These are phyloP conservation scores for Okapia johnstoni DNA, from an alignment of 2,113 vertebrate species.

Conservation along the genomic window DNA sequence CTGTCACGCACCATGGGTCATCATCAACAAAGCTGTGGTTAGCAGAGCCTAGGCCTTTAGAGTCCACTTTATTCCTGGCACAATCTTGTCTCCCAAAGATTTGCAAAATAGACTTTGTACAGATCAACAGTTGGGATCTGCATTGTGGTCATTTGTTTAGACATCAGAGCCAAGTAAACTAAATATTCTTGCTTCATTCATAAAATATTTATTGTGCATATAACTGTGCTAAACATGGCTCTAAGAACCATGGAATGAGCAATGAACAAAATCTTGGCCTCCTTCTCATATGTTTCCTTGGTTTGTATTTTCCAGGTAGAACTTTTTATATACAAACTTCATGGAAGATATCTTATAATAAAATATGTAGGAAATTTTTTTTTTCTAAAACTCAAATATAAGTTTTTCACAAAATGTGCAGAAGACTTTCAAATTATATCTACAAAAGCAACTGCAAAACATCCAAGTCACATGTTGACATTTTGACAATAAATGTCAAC, in stretches of 20 bases:
- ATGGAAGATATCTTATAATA: background rate
- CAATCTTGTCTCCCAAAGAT: background rate
- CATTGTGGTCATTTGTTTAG: background rate
- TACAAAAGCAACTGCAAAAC: background rate
- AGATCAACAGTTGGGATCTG: background rate
- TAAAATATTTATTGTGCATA: background rate
- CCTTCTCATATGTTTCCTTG: background rate
- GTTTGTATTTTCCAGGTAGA: background rate
- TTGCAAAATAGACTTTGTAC: background rate
- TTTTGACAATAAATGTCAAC: background rate
- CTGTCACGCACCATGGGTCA: background rate
- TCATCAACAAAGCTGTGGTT: background rate
- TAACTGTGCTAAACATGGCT: background rate
- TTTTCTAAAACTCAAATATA: background rate
- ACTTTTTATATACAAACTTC: background rate
- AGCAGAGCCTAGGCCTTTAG: background rate
- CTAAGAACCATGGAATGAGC: background rate
- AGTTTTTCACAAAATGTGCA: background rate
- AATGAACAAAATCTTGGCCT: background rate
- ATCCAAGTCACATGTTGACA: background rate
- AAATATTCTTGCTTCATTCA: background rate
- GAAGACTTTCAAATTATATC: background rate
- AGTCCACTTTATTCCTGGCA: background rate
- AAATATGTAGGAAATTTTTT: background rate
- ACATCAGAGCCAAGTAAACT: background rate